These are phyloP conservation scores for Prosapia bicincta DNA, from an alignment of 2,888 invertebrate species.

Conservation along the genomic window DNA sequence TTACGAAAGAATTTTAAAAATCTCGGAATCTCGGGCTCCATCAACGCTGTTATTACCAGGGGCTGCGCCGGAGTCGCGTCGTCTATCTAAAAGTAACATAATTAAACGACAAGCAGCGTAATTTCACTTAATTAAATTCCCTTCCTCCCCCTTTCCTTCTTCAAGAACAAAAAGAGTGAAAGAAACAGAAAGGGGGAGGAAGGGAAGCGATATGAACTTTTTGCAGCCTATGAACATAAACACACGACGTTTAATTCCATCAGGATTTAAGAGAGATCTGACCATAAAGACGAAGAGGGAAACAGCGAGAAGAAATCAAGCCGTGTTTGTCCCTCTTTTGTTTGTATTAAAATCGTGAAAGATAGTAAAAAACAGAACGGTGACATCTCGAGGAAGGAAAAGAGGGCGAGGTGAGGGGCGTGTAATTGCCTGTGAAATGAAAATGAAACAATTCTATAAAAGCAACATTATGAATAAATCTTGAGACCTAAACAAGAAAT, in stretches of 20 bases:
- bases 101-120: conserved; percentile 56
- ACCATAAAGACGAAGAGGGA: conserved; percentile 19
- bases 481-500: background rate
- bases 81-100: conserved; percentile 49
- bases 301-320: conserved; percentile 3
- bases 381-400: conserved; percentile 8
- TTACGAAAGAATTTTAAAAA: no score
- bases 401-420: background rate
- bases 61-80: background rate
- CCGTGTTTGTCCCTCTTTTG: conserved; percentile 4
- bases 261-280: conserved; percentile 37
- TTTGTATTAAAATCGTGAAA: conserved; percentile 25
- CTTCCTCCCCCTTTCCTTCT: conserved; percentile 43
- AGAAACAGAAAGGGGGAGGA: conserved; percentile 41
- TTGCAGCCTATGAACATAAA: conserved; percentile 53
- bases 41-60: background rate
- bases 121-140: conserved; percentile 56
- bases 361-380: conserved; percentile 24
- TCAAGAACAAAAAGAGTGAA: conserved; percentile 29
- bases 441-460: conserved; percentile 18
- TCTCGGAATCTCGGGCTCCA: background rate
- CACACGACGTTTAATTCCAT: conserved; percentile 54
- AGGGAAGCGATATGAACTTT: conserved; percentile 50
- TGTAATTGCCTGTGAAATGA: conserved; percentile 5
- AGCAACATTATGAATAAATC: background rate